These are phyloP conservation scores for Panurus biarmicus DNA, from an alignment of 2,113 vertebrate species.

Conservation along the genomic window DNA sequence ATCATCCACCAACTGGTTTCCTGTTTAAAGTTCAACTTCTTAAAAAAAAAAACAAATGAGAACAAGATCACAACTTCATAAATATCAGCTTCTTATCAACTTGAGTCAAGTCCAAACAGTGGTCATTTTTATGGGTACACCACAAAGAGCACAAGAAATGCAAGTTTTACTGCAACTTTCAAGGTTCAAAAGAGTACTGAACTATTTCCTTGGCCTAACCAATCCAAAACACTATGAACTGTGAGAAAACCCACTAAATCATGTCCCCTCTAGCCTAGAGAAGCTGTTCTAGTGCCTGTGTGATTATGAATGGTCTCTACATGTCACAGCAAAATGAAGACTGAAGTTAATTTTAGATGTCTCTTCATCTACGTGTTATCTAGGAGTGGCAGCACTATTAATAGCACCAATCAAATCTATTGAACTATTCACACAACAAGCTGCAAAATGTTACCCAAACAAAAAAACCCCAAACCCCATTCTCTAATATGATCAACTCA, in stretches of 20 bases:
- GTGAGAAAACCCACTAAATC: not conserved
- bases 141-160: not conserved
- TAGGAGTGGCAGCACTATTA: not conserved
- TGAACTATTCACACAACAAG: not conserved
- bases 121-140: not conserved
- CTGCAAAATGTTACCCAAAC: not conserved
- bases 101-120: not conserved
- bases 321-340: not conserved
- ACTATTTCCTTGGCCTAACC: not conserved
- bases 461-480: not conserved
- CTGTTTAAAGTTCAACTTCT: not conserved
- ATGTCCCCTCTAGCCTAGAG: not conserved
- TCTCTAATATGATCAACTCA: constrained; percentile 11
- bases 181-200: not conserved
- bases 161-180: not conserved
- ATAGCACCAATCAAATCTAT: not conserved
- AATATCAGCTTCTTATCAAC: not conserved
- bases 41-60: not conserved
- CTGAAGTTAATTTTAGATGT: not conserved
- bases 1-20: not conserved
- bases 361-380: not conserved
- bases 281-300: not conserved
- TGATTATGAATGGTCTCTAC: not conserved
- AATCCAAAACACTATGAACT: not conserved
- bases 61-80: not conserved